A percentile compares a stretch with the other conserved stretches of the same genome.
These are phyloP conservation scores for Poeciliopsis turneri DNA, from an alignment of 2,797 vertebrate species.

Conservation along the genomic window DNA sequence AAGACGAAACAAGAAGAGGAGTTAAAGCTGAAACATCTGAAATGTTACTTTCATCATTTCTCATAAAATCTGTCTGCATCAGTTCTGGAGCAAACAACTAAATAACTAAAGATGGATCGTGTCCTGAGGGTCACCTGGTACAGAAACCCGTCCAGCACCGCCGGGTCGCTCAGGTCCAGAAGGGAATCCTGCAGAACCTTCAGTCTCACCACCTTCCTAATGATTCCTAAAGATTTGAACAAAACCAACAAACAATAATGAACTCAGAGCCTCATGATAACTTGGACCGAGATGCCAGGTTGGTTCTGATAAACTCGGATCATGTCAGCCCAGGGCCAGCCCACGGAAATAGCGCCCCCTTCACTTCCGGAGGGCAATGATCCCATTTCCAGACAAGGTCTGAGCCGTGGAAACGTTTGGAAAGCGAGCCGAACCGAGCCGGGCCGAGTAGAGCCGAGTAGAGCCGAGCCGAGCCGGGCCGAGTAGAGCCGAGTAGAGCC, in stretches of 20 bases:
- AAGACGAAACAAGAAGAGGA: background rate
- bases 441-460: no score
- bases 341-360: no score
- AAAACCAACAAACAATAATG: background rate
- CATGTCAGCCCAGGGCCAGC: background rate
- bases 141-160: conserved; percentile 14
- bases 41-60: background rate
- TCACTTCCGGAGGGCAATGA: no score
- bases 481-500: no score
- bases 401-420: no score
- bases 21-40: no score
- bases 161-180: conserved; percentile 16
- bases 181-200: conserved; percentile 9
- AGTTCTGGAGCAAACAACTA: background rate
- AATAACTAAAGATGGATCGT: background rate
- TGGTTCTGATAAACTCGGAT: background rate
- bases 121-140: conserved; percentile 15
- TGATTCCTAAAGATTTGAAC: background rate
- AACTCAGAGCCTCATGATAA: background rate
- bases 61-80: background rate
- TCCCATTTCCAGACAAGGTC: no score
- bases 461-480: no score
- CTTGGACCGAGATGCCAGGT: background rate
- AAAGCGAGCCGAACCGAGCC: no score
- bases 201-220: conserved; percentile 12